Evolutionary conservation across 2,888 invertebrate species (phyloP).

Genomic region (Acleris literana): DNA sequence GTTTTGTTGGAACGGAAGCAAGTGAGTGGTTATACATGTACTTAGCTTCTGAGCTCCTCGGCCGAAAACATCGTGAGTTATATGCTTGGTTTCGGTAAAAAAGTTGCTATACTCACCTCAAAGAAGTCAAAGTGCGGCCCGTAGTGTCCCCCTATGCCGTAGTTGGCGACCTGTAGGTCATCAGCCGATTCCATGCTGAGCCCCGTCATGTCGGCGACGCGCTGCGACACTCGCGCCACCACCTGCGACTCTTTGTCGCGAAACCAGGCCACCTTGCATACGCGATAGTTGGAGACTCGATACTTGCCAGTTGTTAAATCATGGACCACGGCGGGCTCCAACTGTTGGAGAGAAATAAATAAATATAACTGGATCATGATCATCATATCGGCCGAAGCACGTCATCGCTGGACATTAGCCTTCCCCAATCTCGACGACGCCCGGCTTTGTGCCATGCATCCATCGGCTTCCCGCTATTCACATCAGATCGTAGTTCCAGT

Average conservation of each 20-base stretch:
- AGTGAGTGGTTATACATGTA: too few relatives aligned
- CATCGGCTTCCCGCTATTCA: too few relatives aligned
- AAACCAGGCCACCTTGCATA: constrained; percentile 99
- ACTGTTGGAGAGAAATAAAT: constrained; percentile 74
- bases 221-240: constrained; percentile 88
- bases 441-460: too few relatives aligned
- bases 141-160: constrained; percentile 99
- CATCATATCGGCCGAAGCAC: too few relatives aligned
- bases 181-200: constrained; percentile 95
- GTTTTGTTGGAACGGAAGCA: too few relatives aligned
- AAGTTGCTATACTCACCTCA: constrained; percentile 78
- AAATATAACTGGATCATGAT: too few relatives aligned
- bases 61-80: too few relatives aligned
- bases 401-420: too few relatives aligned
- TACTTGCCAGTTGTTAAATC: constrained; percentile 95
- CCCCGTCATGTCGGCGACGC: constrained; percentile 94
- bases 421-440: too few relatives aligned
- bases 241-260: constrained; percentile 91
- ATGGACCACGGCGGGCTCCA: constrained; percentile 96
- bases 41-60: too few relatives aligned
- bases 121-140: constrained; percentile 98
- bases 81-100: too few relatives aligned
- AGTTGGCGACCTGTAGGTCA: constrained; percentile 98
- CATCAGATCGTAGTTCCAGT: too few relatives aligned
- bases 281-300: constrained; percentile 96